These are phyloP conservation scores for Odocoileus hemionus DNA, from an alignment of 2,113 vertebrate genomes.

Conservation along the genomic window DNA sequence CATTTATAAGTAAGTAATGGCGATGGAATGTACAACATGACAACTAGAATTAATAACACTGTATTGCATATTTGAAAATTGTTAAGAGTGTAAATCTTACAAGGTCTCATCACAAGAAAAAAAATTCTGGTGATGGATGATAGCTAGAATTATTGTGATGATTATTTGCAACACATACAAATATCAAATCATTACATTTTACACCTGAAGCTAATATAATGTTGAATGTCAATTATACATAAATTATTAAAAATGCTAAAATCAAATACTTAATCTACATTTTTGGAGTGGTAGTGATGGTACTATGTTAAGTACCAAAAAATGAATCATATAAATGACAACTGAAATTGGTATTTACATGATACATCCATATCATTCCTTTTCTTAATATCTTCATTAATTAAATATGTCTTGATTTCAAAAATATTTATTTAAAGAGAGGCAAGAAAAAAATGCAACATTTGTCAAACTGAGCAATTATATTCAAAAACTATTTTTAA, in stretches of 20 bases:
- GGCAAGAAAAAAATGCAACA: not conserved
- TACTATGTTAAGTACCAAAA: not conserved
- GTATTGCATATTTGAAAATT: not conserved
- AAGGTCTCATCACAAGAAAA: not conserved
- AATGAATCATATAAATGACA: not conserved
- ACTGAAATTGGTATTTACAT: not conserved
- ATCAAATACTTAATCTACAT: not conserved
- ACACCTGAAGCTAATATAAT: not conserved
- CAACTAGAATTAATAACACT: not conserved
- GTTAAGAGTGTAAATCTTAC: not conserved
- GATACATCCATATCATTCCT: not conserved
- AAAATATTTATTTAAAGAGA: constrained; percentile 25
- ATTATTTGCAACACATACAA: not conserved
- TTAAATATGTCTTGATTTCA: not conserved
- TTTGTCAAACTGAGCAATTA: not conserved
- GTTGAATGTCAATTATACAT: not conserved
- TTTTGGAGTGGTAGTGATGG: not conserved
- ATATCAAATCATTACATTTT: not conserved
- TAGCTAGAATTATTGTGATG: not conserved
- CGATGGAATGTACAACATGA: not conserved
- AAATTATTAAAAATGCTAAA: not conserved
- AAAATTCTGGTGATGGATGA: not conserved
- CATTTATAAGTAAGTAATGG: not conserved
- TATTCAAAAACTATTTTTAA: not conserved
- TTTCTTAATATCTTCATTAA: not conserved